Conservation (phyloP, 2,797 vertebrate genomes). For the Rhabdomys pumilio region DNA sequence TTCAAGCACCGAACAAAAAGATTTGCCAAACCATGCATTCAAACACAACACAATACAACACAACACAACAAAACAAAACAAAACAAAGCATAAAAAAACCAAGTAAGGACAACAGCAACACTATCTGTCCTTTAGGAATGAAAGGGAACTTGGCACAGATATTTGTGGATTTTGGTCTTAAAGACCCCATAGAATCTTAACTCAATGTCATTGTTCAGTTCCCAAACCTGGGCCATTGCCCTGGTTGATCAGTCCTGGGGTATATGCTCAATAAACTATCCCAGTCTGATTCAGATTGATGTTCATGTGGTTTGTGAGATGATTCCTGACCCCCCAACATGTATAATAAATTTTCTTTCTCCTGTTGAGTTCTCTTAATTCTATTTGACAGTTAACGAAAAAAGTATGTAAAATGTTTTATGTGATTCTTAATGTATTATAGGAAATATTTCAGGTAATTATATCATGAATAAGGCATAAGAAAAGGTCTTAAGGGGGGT, state of each 20-base stretch:
- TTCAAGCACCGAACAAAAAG: conserved; percentile 67
- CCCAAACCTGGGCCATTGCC: not conserved
- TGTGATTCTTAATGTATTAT: conserved; percentile 49
- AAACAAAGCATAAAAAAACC: not conserved
- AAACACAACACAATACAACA: too few relatives aligned
- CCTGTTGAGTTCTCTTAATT: conserved; percentile 65
- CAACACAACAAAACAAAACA: not conserved
- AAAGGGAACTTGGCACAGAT: not conserved
- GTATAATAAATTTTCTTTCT: conserved; percentile 34
- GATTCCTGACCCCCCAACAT: not conserved
- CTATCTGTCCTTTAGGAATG: conserved; percentile 10
- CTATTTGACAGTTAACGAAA: conserved; percentile 50
- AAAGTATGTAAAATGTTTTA: conserved; percentile 39
- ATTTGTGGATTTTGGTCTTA: too few relatives aligned
- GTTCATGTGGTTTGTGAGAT: not conserved
- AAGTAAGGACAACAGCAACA: not conserved
- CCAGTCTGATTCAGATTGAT: not conserved
- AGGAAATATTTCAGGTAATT: conserved; percentile 72
- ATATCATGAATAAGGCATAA: conserved; percentile 14
- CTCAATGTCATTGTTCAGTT: not conserved
- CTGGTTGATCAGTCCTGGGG: not conserved
- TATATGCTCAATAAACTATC: not conserved
- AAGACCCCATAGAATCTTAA: too few relatives aligned
- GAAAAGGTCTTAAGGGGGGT: conserved; percentile 53
- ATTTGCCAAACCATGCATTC: not conserved